phyloP scores from a whole-genome alignment of 2,888 invertebrate species.

The Thalpophila matura region DNA sequence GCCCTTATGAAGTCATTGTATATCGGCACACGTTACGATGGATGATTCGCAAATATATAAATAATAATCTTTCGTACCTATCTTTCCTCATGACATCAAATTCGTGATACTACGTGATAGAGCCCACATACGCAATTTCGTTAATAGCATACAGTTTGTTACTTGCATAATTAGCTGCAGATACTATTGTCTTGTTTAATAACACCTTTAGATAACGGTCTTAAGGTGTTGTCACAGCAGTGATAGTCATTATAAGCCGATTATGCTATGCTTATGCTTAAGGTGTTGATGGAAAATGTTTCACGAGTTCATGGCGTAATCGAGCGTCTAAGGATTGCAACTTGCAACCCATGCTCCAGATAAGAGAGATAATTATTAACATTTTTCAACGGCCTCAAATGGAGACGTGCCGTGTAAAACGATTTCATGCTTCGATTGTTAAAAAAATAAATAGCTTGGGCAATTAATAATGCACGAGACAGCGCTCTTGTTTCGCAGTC shows the following conservation, averaged over 20 bases:
- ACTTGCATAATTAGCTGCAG: conserved; percentile 36
- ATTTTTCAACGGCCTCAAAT: conserved; percentile 37
- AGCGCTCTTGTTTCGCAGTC: conserved; percentile 71
- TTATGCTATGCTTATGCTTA: too few species aligned
- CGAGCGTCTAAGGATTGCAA: background rate
- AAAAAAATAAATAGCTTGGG: conserved; percentile 49
- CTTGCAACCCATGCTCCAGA: background rate
- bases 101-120: conserved; percentile 79
- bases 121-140: conserved; percentile 74
- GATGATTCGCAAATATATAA: conserved; percentile 42
- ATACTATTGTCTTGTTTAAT: conserved; percentile 33
- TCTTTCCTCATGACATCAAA: conserved; percentile 67
- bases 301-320: conserved; percentile 10
- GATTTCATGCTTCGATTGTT: conserved; percentile 65
- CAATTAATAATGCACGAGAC: conserved; percentile 67
- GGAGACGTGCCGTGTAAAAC: conserved; percentile 48
- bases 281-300: conserved; percentile 12
- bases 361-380: background rate
- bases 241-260: too few species aligned
- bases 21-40: conserved; percentile 38
- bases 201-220: conserved; percentile 33
- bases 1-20: conserved; percentile 36
- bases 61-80: conserved; percentile 70
- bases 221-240: background rate
- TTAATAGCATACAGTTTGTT: conserved; percentile 32